These are phyloP conservation scores for Nymphalis urticae DNA, from an alignment of 2,888 invertebrate species.

Conservation along the genomic window DNA sequence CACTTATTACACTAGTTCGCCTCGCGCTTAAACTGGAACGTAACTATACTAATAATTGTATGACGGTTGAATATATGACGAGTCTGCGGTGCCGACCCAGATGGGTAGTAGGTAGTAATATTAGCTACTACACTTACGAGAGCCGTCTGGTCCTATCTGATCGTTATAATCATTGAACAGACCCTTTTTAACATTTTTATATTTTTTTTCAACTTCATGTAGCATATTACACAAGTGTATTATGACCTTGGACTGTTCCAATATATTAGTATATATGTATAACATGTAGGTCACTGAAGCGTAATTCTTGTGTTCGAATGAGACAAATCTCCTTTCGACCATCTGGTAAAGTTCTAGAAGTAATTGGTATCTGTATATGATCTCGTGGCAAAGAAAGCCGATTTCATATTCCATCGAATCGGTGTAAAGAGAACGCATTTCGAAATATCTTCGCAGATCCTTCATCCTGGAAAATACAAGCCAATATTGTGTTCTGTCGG, in stretches of 20 bases:
- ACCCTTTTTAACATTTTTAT: conserved; percentile 15
- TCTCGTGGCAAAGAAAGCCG: conserved; percentile 51
- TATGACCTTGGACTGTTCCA: conserved; percentile 44
- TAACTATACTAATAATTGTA: too few species aligned
- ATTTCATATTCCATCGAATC: conserved; percentile 50
- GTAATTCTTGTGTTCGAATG: not conserved
- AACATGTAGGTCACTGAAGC: conserved; percentile 42
- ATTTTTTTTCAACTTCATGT: conserved; percentile 50
- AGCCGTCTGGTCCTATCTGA: too few species aligned
- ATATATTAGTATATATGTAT: conserved; percentile 48
- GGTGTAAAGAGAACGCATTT: conserved; percentile 42
- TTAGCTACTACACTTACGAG: conserved; percentile 1
- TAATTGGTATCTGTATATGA: conserved; percentile 49
- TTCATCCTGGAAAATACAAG: conserved; percentile 38
- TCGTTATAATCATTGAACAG: conserved; percentile 26
- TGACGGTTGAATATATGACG: too few species aligned
- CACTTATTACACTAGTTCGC: too few species aligned
- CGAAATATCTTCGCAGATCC: conserved; percentile 42
- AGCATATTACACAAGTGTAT: conserved; percentile 55
- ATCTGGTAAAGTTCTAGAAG: conserved; percentile 51
- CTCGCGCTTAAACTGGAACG: too few species aligned
- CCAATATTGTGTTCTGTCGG: too few species aligned
- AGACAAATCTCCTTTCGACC: conserved; percentile 29
- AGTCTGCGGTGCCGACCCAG: too few species aligned
- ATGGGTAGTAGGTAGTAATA: too few species aligned